phyloP scores from a whole-genome alignment of 2,888 invertebrate genomes.

The Cryptocheilus praepositus region DNA sequence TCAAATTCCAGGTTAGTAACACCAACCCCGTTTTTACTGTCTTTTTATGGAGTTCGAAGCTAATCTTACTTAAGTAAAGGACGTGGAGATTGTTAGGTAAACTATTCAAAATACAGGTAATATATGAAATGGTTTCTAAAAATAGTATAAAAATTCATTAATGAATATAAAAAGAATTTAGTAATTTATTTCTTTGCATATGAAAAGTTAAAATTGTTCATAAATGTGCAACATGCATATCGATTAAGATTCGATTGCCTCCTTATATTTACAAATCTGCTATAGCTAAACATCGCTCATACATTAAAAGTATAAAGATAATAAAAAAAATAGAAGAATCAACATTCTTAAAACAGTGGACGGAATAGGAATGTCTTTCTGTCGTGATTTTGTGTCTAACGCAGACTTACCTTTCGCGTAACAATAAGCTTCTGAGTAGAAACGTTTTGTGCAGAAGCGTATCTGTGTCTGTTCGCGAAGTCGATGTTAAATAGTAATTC shows the following conservation, averaged over 20 bases:
- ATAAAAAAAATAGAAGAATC: constrained; percentile 1
- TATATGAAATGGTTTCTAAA: background rate
- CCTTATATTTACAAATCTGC: no score
- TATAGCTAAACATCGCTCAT: no score
- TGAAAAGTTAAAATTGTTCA: no score
- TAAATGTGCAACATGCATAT: no score
- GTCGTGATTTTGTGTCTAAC: background rate
- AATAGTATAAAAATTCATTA: background rate
- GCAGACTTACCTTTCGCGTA: background rate
- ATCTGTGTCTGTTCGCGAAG: background rate
- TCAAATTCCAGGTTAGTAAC: constrained; percentile 82
- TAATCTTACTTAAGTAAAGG: constrained; percentile 1
- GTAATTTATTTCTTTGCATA: no score
- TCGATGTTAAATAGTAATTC: background rate
- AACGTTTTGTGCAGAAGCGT: no score
- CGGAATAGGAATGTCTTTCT: constrained; percentile 7
- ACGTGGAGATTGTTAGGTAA: background rate
- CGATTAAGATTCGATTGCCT: no score
- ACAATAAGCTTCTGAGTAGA: no score
- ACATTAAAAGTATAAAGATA: background rate
- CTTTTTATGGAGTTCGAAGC: background rate
- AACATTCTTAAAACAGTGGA: constrained; percentile 11
- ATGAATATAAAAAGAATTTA: no score
- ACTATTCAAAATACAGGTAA: no score
- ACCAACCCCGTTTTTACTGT: background rate